phyloP scores from a whole-genome alignment of 2,113 vertebrate species.

The Oncorhynchus tshawytscha region DNA sequence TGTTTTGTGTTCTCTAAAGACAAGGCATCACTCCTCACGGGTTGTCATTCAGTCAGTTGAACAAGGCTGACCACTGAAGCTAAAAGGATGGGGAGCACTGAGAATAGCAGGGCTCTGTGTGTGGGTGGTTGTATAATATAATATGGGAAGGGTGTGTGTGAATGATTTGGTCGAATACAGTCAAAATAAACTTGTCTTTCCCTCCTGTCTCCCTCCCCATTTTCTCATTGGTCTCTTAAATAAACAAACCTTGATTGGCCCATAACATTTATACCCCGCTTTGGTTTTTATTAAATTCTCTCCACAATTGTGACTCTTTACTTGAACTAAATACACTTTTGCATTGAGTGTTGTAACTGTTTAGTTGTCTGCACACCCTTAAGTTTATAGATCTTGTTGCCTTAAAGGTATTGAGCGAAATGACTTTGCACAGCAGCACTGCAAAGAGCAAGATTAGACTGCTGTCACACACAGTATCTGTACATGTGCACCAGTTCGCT shows the following conservation, averaged over 20 bases:
- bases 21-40: not conserved
- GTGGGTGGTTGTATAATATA: conserved; percentile 38
- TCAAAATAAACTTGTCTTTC: conserved; percentile 38
- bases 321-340: conserved; percentile 61
- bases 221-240: conserved; percentile 46
- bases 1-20: not conserved
- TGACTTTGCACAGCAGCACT: too few relatives aligned
- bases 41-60: too few relatives aligned
- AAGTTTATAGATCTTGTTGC: too few relatives aligned
- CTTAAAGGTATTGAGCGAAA: too few relatives aligned
- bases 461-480: too few relatives aligned
- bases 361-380: too few relatives aligned
- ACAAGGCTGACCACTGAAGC: not conserved
- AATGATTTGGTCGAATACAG: conserved; percentile 51
- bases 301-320: conserved; percentile 62
- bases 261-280: conserved; percentile 42
- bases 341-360: too few relatives aligned
- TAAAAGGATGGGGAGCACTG: conserved; percentile 17
- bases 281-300: conserved; percentile 54
- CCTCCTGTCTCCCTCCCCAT: conserved; percentile 8
- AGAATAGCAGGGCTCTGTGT: conserved; percentile 21
- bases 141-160: conserved; percentile 39
- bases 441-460: too few relatives aligned
- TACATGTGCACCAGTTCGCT: too few relatives aligned
- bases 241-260: conserved; percentile 65